phyloP scores from a whole-genome alignment of 2,888 invertebrate genomes.

The Acanthacorydalis orientalis region DNA sequence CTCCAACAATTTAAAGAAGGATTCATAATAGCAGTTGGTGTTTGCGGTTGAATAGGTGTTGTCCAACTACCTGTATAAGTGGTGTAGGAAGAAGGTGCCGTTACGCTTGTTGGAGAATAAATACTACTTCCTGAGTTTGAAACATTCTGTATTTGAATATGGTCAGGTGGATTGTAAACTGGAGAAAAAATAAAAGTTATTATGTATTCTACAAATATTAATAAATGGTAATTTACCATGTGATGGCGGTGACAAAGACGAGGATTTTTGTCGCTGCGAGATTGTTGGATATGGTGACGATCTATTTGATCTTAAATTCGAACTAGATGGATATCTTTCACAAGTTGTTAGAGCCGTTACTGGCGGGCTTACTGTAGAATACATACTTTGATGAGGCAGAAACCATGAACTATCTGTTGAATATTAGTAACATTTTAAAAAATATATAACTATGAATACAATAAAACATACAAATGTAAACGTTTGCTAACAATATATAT shows the following conservation, averaged over 20 bases:
- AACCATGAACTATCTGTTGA: slow-evolving; percentile 28
- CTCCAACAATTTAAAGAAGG: slow-evolving; percentile 27
- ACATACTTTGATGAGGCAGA: slow-evolving; percentile 26
- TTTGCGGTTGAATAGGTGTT: slow-evolving; percentile 21
- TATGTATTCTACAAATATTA: not conserved
- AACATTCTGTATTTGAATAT: slow-evolving; percentile 23
- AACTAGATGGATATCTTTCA: slow-evolving; percentile 18
- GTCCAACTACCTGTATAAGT: slow-evolving; percentile 18
- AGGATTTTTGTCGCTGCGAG: slow-evolving; percentile 22
- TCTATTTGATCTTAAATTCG: slow-evolving; percentile 15
- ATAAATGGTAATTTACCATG: slow-evolving; percentile 18
- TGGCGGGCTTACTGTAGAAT: slow-evolving; percentile 20
- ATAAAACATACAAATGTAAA: too few species aligned
- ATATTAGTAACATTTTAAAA: not conserved
- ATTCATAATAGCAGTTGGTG: slow-evolving; percentile 21
- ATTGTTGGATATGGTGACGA: slow-evolving; percentile 24
- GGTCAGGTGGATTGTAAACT: slow-evolving; percentile 28
- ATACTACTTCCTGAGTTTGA: slow-evolving; percentile 10
- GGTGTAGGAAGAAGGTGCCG: slow-evolving; percentile 20
- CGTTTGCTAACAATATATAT: too few species aligned
- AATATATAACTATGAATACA: not conserved
- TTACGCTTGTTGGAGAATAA: slow-evolving; percentile 14
- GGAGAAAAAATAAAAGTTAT: slow-evolving; percentile 10
- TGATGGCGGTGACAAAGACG: slow-evolving; percentile 25
- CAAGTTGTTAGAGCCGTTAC: slow-evolving; percentile 21